Percentiles rank a stretch among this genome's conserved stretches.
Conservation (phyloP, 2,888 invertebrate genomes). For the Campaea margaritaria region DNA sequence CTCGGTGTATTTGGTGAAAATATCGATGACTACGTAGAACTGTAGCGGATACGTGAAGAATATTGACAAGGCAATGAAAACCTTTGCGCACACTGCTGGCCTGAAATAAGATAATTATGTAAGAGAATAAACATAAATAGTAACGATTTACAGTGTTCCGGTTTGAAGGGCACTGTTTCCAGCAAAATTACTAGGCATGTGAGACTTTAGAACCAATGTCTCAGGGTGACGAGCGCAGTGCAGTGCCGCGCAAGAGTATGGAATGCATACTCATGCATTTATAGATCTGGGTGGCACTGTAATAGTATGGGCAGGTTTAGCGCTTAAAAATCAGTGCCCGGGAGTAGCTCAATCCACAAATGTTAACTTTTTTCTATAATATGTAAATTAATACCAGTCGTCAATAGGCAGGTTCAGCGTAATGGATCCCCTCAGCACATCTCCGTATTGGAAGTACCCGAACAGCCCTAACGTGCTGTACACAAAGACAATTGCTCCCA, state of each 20-base stretch:
- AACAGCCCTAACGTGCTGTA: conserved; percentile 94
- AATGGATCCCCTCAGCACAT: conserved; percentile 89
- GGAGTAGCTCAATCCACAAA: too few species aligned
- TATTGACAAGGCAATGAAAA: conserved; percentile 94
- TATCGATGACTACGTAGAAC: conserved; percentile 96
- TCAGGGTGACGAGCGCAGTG: too few species aligned
- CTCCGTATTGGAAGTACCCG: conserved; percentile 94
- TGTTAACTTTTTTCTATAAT: not conserved
- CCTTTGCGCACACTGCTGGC: conserved; percentile 91
- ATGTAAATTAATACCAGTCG: conserved; percentile 78
- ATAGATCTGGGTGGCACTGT: too few species aligned
- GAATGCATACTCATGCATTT: too few species aligned
- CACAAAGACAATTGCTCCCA: conserved; percentile 91
- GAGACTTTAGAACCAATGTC: too few species aligned
- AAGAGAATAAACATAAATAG: conserved; percentile 5
- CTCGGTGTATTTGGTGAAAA: conserved; percentile 92
- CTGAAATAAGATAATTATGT: conserved; percentile 71
- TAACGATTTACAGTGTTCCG: too few species aligned
- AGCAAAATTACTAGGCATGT: too few species aligned
- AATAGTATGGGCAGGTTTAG: too few species aligned
- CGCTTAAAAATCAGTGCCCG: too few species aligned
- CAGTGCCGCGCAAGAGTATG: too few species aligned
- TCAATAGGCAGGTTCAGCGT: conserved; percentile 93
- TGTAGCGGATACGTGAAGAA: conserved; percentile 97
- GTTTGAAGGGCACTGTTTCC: too few species aligned